phyloP scores from a whole-genome alignment of 2,113 vertebrate genomes.

The Burhinus bistriatus region DNA sequence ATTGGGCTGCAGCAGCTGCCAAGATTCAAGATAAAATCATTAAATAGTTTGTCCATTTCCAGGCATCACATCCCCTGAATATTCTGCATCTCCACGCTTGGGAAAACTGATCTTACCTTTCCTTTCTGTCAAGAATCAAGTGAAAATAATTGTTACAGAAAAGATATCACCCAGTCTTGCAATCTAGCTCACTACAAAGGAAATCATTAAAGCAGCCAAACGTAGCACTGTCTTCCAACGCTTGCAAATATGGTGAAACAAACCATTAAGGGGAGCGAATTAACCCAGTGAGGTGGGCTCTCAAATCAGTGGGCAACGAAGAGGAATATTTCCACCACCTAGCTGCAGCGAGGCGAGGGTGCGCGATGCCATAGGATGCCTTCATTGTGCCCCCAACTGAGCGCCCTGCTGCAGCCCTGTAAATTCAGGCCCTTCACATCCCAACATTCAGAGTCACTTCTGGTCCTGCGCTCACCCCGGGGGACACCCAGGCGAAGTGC shows the following conservation, averaged over 20 bases:
- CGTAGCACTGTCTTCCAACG: accelerated
- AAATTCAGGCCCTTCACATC: not conserved
- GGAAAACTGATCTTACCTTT: not conserved
- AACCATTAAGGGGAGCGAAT: not conserved
- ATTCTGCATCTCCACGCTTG: not conserved
- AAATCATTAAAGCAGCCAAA: not conserved
- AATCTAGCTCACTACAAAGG: not conserved
- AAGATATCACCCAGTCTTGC: too few relatives aligned
- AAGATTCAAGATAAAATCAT: not conserved
- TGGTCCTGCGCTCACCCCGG: not conserved
- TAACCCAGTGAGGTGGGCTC: not conserved
- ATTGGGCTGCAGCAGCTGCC: not conserved
- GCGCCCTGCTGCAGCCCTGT: not conserved
- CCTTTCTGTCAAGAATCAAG: not conserved
- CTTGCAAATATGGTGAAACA: not conserved
- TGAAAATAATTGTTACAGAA: not conserved
- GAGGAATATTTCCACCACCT: not conserved
- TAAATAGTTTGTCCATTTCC: not conserved
- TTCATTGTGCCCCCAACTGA: not conserved
- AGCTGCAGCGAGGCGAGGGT: not conserved
- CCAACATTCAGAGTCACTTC: not conserved
- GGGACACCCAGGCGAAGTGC: too few relatives aligned
- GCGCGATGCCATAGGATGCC: not conserved
- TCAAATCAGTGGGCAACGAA: not conserved
- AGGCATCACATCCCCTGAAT: not conserved